Base-by-base conservation (phyloP, 2,113 vertebrate species). In the Seriola aureovittata region DNA sequence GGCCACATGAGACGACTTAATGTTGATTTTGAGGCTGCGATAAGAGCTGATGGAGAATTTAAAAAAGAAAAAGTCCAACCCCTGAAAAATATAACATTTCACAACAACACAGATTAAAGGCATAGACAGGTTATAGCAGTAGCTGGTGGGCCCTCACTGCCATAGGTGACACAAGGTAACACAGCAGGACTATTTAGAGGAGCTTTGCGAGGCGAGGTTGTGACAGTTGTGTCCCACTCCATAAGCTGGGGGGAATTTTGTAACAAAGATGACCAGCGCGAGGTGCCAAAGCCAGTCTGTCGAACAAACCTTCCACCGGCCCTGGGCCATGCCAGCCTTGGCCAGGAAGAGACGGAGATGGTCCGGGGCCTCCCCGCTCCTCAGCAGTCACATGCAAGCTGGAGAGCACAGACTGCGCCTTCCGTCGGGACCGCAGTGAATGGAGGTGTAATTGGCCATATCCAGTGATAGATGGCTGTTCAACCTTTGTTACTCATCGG, bases 221-320 rank as follows among this genome's bases (percentile, higher is more conserved):
- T 91, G 90, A 91, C 90, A 93, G 90, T 58, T 38, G 48, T 84
- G 89, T 92, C 91, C 85, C 82, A 69, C 71, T 88, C 76, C 76
- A 90, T 90, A 90, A 91, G 87, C 89, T 78, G 76, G 80, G 86
- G 81, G 93, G 75, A 80, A 64, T 92, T 90, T 90, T 81, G 88
- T 91, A 89, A 93, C 91, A 92, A 88, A 92, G 91, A 92, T 88
- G 89, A 90, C 88, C 88, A 78, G 81, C 52, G 77, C 69, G 9
- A 90, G 87, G 88, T 93, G 94, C 93, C 91, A 93, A 84, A 85
- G 87, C 81, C 68, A 66, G 85, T 87, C 86, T 91, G 83, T 92
- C 46, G 71, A 87, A 82, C 88, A 88, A 87, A 89, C 48, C 58
- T 5, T 85, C 55, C 72, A 57, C 64, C 57, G 29, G 88, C 92